Base-by-base conservation (phyloP, 2,113 vertebrate species). In the Meles meles region DNA sequence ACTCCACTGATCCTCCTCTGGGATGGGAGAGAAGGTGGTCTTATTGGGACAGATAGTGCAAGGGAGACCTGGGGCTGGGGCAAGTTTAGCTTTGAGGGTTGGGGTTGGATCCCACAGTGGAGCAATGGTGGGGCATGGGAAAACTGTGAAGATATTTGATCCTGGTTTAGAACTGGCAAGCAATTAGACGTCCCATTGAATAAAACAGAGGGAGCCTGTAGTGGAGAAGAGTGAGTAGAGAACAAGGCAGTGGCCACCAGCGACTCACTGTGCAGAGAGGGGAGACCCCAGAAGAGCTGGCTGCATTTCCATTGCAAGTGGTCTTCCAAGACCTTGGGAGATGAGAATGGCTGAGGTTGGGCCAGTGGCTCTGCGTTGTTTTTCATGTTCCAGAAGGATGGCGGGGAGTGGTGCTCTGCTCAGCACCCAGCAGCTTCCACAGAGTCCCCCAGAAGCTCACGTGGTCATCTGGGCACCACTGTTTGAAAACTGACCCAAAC, bases 241-340 rank as follows among this genome's bases (percentile, higher is more conserved):
- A 84, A 42, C 72, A 93, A 85, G 82, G 52, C 77, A 21, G 96
- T 13, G 23, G 90, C 94, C 52, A 96, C 42, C 63, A 98, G 34
- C 15, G 96, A 95, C 34, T 98, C 89, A 2, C 96, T 96, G 61
- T 95, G 93, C 47, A 94, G 94, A 59, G 88, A 97, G 6, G 88
- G 97, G 18, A 94, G 94, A 18, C 95, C 96, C 89, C 96, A 98
- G 77, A 91, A 97, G 11, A 97, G 63, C 74, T 96, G 89, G 18
- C 11, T 72, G 7, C n/a, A 90, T 44, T 87, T 92, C 44, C 93
- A 23, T 21, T 83, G 11, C 15, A 90, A 49, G 10, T 12, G 18
- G 14, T 44, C 47, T 4, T 18, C 55, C 55, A 67, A 25, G 34
- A 27, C 29, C 7, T 25, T 20, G 23, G 74, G 84, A 25, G 44